Conservation (phyloP, 2,113 vertebrate genomes). For the Vulpes ferrilata region DNA sequence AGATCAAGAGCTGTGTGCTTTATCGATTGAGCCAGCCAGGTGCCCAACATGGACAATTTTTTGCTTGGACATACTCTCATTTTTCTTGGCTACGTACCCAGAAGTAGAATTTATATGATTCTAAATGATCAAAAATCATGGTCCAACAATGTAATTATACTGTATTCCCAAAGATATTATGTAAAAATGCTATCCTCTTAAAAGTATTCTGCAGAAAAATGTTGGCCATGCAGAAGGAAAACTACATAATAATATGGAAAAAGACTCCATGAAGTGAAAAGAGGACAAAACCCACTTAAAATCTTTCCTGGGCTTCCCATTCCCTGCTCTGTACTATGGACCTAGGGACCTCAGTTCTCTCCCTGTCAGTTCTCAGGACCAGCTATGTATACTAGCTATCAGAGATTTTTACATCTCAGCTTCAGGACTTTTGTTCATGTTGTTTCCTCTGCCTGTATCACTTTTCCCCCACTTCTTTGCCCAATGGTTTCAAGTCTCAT, state of each 20-base stretch:
- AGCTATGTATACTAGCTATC: not conserved
- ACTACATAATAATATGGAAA: not conserved
- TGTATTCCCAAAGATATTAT: not conserved
- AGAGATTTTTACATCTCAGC: not conserved
- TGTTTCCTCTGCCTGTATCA: not conserved
- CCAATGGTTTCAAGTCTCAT: slow-evolving; percentile 61
- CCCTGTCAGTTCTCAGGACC: not conserved
- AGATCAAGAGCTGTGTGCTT: not conserved
- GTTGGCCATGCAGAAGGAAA: not conserved
- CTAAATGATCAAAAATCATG: not conserved
- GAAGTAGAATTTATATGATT: not conserved
- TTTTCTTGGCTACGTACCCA: not conserved
- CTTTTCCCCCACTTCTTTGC: not conserved
- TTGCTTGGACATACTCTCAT: not conserved
- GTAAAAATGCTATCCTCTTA: not conserved
- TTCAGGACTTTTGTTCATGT: not conserved
- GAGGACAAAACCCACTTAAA: not conserved
- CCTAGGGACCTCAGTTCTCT: not conserved
- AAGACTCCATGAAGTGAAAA: not conserved
- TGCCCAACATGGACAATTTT: not conserved
- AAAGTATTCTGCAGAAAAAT: slow-evolving; percentile 23
- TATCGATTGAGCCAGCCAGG: not conserved
- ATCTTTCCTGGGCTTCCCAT: not conserved
- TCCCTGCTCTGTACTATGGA: not conserved
- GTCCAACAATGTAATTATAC: not conserved